phyloP scores from a whole-genome alignment of 2,797 vertebrate genomes.

The Neolamprologus multifasciatus region DNA sequence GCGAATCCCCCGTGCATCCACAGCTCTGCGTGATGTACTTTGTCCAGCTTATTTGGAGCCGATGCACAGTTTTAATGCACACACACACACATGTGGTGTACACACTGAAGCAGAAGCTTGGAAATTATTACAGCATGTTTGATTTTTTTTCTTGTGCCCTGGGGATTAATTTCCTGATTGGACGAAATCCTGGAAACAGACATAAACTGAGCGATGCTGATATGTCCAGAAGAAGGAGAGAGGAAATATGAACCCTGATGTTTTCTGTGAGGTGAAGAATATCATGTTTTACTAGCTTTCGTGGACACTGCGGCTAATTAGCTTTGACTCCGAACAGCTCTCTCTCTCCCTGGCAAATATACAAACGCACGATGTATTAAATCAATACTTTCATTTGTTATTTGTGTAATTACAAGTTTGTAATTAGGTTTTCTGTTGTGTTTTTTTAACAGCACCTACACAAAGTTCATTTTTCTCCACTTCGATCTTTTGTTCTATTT shows the following conservation, averaged over 20 bases:
- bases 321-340: neutral
- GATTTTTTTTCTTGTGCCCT: neutral
- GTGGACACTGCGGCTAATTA: neutral
- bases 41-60: neutral
- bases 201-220: neutral
- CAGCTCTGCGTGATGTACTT: neutral
- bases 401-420: neutral
- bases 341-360: neutral
- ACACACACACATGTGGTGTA: neutral
- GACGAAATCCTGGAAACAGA: slow-evolving; percentile 26
- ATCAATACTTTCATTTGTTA: neutral
- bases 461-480: neutral
- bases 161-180: slow-evolving; percentile 4
- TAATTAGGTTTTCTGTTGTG: neutral
- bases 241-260: neutral
- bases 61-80: neutral
- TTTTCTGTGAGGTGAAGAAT: neutral
- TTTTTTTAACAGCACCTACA: neutral
- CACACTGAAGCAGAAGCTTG: neutral
- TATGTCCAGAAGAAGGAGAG: neutral
- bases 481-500: neutral
- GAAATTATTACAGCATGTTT: neutral
- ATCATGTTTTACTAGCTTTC: neutral
- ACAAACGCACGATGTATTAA: neutral
- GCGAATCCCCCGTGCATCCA: neutral